Percentiles rank a stretch among this genome's conserved stretches.
Conservation (phyloP, 2,797 vertebrate species). For the Cynopterus sphinx region DNA sequence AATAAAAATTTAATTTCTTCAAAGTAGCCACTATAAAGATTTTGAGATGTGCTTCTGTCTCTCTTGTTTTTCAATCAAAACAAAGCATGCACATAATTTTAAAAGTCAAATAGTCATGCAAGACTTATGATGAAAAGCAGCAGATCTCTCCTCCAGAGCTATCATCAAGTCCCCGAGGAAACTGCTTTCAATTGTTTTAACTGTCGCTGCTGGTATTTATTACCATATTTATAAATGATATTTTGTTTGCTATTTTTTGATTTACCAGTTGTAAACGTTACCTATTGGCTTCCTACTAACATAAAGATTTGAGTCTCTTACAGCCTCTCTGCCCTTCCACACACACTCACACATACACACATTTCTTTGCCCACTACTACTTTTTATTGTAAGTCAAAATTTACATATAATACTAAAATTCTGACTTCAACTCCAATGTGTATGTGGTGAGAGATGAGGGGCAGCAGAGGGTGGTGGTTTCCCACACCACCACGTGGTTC, state of each 20-base stretch:
- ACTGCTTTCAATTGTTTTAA: background rate
- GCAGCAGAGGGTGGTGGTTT: background rate
- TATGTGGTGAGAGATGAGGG: too few species aligned
- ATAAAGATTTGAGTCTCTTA: background rate
- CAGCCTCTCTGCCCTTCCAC: background rate
- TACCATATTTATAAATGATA: background rate
- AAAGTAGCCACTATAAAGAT: background rate
- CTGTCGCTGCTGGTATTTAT: background rate
- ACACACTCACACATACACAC: background rate
- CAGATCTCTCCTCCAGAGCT: background rate
- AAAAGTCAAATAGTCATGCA: background rate
- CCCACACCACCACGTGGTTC: background rate
- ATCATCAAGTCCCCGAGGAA: background rate
- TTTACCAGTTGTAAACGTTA: background rate
- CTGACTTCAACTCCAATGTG: background rate
- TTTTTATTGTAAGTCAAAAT: background rate
- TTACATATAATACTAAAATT: background rate
- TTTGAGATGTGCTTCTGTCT: background rate
- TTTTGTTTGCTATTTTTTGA: constrained; percentile 35
- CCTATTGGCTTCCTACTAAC: background rate
- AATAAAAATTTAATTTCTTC: background rate
- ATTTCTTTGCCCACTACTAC: background rate
- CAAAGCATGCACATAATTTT: background rate
- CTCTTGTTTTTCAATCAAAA: constrained; percentile 5
- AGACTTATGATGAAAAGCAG: background rate